These are phyloP conservation scores for Globodera ellingtonae DNA, from an alignment of 1,140 invertebrate genomes.

Conservation along the genomic window DNA sequence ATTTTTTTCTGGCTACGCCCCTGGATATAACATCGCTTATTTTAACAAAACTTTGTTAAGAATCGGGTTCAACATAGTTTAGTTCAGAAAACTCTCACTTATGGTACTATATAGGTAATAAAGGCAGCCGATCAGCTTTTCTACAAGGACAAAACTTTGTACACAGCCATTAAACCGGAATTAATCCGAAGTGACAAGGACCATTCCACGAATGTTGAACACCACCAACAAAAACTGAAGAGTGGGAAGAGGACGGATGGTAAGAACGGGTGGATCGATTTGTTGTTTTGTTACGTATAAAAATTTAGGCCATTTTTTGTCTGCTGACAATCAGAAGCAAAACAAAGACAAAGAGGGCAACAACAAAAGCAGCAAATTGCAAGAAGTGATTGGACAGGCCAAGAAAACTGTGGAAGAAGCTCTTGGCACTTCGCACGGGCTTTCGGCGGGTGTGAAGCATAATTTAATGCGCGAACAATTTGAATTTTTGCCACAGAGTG, in stretches of 20 bases:
- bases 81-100: too few species aligned
- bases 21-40: too few species aligned
- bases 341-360: not conserved
- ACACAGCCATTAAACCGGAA: conserved; percentile 19
- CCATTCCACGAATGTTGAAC: not conserved
- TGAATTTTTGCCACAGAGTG: not conserved
- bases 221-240: not conserved
- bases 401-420: conserved; percentile 21
- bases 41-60: too few species aligned
- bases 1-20: too few species aligned
- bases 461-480: not conserved
- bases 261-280: not conserved
- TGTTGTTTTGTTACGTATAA: not conserved
- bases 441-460: not conserved
- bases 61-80: too few species aligned
- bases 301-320: too few species aligned
- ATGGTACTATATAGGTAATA: not conserved
- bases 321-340: not conserved
- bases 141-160: conserved; percentile 17
- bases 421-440: not conserved
- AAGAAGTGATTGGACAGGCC: conserved; percentile 22
- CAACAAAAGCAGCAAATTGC: conserved; percentile 13
- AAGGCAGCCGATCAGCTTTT: conserved; percentile 27
- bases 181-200: not conserved
- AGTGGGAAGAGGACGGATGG: conserved; percentile 13